Evolutionary conservation across 2,113 vertebrate species (phyloP).

Genomic region (Poecile atricapillus): DNA sequence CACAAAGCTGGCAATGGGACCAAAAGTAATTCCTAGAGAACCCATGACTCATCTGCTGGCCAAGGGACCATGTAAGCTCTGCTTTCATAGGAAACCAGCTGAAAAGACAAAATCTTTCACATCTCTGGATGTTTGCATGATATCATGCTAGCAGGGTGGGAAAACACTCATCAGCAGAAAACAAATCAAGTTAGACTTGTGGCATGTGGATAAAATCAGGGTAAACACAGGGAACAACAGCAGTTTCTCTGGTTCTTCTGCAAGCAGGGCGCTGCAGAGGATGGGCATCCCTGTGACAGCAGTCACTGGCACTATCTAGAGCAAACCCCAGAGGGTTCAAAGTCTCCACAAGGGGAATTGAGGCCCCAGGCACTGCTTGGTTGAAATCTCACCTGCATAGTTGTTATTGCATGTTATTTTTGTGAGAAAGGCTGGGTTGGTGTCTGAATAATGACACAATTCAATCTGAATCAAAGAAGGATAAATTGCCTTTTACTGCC

Average conservation of each 20-base stretch:
- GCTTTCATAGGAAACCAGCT: neutral
- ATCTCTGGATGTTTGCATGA: neutral
- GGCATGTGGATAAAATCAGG: neutral
- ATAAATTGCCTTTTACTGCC: neutral
- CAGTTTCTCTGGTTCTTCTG: neutral
- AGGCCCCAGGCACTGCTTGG: neutral
- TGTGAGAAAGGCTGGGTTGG: neutral
- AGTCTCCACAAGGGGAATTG: neutral
- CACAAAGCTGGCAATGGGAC: neutral
- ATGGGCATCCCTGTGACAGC: neutral
- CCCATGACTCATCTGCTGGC: neutral
- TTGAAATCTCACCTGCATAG: neutral
- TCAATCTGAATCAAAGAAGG: neutral
- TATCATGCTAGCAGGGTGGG: neutral
- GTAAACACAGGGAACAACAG: neutral
- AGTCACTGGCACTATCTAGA: neutral
- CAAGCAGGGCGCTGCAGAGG: accelerated
- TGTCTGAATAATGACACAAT: neutral
- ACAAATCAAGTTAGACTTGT: neutral
- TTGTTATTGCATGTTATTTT: neutral
- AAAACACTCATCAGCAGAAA: neutral
- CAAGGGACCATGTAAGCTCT: neutral
- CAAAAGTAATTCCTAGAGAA: neutral
- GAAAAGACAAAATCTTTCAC: neutral
- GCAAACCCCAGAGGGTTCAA: neutral